A percentile compares a stretch with the other conserved stretches of the same genome.
Evolutionary conservation across 1,140 invertebrate species (phyloP).

Genomic region (Heliothis virescens): DNA sequence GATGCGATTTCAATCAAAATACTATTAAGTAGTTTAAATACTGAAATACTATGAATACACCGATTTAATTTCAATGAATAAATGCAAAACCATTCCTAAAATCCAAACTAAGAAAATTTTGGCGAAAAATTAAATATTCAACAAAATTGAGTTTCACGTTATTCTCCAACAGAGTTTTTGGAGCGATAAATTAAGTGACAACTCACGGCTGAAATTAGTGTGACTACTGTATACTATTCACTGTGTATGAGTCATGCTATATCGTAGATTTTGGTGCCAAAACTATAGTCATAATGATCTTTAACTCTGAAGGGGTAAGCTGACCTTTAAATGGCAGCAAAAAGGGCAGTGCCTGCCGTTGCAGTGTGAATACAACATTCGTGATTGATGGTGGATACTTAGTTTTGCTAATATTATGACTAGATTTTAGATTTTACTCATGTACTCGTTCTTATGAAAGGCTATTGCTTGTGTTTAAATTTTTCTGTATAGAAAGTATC

Average conservation of each 20-base stretch:
- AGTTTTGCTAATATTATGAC: neutral
- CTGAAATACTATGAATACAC: too few relatives aligned
- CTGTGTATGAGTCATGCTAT: neutral
- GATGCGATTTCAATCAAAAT: too few relatives aligned
- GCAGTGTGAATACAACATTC: neutral
- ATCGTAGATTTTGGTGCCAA: neutral
- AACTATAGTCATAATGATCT: slow-evolving; percentile 1
- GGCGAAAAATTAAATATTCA: too few relatives aligned
- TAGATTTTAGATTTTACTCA: neutral
- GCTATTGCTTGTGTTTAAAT: neutral
- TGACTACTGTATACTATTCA: too few relatives aligned
- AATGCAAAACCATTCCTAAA: too few relatives aligned
- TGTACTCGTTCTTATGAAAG: neutral
- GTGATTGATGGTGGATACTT: neutral
- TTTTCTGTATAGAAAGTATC: neutral
- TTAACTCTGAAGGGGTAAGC: neutral
- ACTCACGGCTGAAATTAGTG: too few relatives aligned
- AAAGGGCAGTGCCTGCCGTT: slow-evolving; percentile 7
- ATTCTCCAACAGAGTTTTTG: too few relatives aligned
- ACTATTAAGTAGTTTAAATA: too few relatives aligned
- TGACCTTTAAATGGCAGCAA: slow-evolving; percentile 25
- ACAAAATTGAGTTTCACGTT: too few relatives aligned
- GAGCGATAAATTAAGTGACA: too few relatives aligned
- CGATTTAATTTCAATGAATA: too few relatives aligned
- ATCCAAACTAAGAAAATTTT: too few relatives aligned